Evolutionary conservation across 2,797 vertebrate genomes (phyloP), one percentile per base, ranked within the genome.

Genomic region (Poeciliopsis paucimaculata): DNA sequence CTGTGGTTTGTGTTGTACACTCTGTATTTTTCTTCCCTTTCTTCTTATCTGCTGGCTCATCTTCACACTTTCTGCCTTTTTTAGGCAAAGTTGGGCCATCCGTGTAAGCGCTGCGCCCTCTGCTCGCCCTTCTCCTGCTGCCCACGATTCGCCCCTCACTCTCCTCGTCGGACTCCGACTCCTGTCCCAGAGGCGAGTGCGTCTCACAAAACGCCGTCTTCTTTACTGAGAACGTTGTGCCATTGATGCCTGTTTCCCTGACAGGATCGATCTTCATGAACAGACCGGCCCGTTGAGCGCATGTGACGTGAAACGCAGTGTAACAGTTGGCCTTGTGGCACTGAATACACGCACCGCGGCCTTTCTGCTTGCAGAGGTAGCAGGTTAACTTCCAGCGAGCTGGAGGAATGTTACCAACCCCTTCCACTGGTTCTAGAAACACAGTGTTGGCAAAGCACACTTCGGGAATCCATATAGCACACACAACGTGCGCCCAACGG

Each of bases 241-340:
- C 98, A 0, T 98, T 98, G 86, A 97, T 79, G 73, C 95, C 96
- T 39, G 97, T 99, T 93, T 99, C 98, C 18, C 97, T 95, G 89
- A 99, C 97, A 15, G 98, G 98, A 57, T 99, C 98, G 0, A 99
- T 99, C 95, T 99, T 99, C 98, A 99, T 99, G 90, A 99, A 99
- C 73, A 99, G 95, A 12, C 98, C 98, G 0, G 97, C 97, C 5
- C 96, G 96, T 88, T 99, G 98, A 13, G 98, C 98, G 73, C 98
- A 99, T 0, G 98, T 99, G 90, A 99, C 98, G 0, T 99, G 98
- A 92, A 99, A 99, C 28, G 98, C 98, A 0, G 98, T 97, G 92
- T 99, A 99, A 93, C 98, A 99, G 95, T 99, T 99, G 81, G 97
- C 96, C 85, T 99, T 99, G 90, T 99, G 97, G 93, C 98, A 99